Base-by-base conservation (phyloP, 2,797 vertebrate genomes). In the Peromyscus nudipes region DNA sequence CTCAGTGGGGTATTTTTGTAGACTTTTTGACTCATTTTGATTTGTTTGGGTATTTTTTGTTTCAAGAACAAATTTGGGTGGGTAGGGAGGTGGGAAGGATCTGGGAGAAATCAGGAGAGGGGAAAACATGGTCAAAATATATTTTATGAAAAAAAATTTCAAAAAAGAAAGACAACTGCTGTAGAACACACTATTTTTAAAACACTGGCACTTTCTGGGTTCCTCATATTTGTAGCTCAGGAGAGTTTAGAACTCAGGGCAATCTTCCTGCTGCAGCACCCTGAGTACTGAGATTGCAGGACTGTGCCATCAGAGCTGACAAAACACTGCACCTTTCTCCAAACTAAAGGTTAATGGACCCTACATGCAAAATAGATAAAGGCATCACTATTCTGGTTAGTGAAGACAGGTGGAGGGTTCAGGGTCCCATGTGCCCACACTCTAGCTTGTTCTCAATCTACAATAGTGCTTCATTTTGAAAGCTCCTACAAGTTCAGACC, bases 281-380 rank as follows among this genome's bases (percentile, higher is more conserved):
- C n/a, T 21, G 69, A 37, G n/a, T 37, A 19, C 34, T 37, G n/a
- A 17, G n/a, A n/a, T n/a, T n/a, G 16, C 34, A 69, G 67, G 52
- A 55, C 14, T 10, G 19, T 69, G 67, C 34, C 17, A n/a, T 17
- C 65, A 69, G 16, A 69, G 16, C 14, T 71, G 69, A 17, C 16
- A 21, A 71, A 71, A 19, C n/a, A 8, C n/a, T 71, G 21, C 25
- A 17, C 21, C 6, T 73, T 23, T 73, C 43, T 82, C 76, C 46
- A 93, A 93, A 88, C 27, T 93, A 93, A 89, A 84, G 75, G n/a
- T 91, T 93, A 64, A 80, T 4, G 3, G 34, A 86, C 77, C 25
- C 29, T 89, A 86, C 46, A 89, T 7, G 34, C 19, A 91, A 82
- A 77, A 82, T 34, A 69, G 31, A 76, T 46, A 81, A 73, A 19